Conservation (phyloP, 2,113 vertebrate species). For the Phrynocephalus versicolor region DNA sequence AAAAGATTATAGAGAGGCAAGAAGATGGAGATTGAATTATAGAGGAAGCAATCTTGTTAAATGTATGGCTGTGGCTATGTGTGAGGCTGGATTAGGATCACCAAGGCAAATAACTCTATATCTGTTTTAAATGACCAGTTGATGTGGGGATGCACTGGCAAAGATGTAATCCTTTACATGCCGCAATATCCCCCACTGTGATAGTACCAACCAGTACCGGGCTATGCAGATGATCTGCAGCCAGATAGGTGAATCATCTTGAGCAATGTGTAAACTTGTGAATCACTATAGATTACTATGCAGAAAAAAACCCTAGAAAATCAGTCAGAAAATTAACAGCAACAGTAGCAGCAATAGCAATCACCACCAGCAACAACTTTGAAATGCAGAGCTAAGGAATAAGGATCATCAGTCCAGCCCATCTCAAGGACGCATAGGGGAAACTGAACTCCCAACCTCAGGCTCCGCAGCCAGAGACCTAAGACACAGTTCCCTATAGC, state of each 20-base stretch:
- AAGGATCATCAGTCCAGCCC: too few relatives aligned
- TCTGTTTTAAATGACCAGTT: neutral
- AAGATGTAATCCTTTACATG: neutral
- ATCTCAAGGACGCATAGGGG: too few relatives aligned
- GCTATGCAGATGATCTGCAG: too few relatives aligned
- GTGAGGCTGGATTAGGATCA: neutral
- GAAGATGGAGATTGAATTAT: too few relatives aligned
- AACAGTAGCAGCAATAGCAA: too few relatives aligned
- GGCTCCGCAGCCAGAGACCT: too few relatives aligned
- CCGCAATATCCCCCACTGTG: neutral
- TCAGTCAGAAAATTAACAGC: too few relatives aligned
- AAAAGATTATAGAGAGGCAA: too few relatives aligned
- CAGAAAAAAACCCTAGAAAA: neutral
- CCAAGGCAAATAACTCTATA: neutral
- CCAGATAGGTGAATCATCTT: neutral
- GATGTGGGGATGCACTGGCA: neutral
- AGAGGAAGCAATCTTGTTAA: neutral
- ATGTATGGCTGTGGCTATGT: neutral
- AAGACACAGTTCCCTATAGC: too few relatives aligned
- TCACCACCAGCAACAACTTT: too few relatives aligned
- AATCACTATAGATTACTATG: neutral
- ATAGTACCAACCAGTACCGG: neutral
- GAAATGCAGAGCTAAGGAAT: too few relatives aligned
- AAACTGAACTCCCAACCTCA: too few relatives aligned
- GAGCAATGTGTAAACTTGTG: neutral